Conservation (phyloP, 2,888 invertebrate genomes). For the Chalcis sispes region DNA sequence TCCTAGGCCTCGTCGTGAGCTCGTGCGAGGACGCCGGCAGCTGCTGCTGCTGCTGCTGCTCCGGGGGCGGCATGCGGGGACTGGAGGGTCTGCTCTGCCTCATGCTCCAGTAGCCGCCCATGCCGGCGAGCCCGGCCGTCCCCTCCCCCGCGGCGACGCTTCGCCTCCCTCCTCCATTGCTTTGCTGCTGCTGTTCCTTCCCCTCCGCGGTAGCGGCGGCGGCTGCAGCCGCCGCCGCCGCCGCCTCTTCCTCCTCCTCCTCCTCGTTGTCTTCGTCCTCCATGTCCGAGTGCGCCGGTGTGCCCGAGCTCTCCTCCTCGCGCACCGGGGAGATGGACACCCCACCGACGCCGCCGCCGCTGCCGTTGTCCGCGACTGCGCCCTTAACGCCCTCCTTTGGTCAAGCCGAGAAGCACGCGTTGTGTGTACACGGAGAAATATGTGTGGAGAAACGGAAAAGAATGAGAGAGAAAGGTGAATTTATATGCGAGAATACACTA, state of each 20-base stretch:
- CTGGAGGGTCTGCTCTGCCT: constrained; percentile 77
- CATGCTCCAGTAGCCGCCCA: constrained; percentile 77
- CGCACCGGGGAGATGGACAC: background rate
- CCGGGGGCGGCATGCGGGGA: constrained; percentile 78
- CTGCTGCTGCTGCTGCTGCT: constrained; percentile 78
- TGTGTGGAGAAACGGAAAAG: too few relatives aligned
- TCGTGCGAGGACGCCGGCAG: constrained; percentile 72
- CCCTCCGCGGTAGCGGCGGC: constrained; percentile 56
- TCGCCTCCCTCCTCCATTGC: constrained; percentile 63
- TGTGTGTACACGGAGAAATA: too few relatives aligned
- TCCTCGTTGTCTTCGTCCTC: constrained; percentile 60
- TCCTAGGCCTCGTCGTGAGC: constrained; percentile 78
- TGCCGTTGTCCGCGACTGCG: constrained; percentile 61
- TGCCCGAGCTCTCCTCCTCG: constrained; percentile 40
- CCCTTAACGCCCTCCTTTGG: background rate
- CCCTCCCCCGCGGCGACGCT: constrained; percentile 64
- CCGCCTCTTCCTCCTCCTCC: constrained; percentile 62
- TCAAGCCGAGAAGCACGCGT: background rate
- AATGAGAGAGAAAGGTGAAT: too few relatives aligned
- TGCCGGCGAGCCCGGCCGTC: constrained; percentile 67
- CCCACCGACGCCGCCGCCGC: constrained; percentile 61
- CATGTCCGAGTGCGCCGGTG: constrained; percentile 50
- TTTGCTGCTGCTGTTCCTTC: constrained; percentile 52
- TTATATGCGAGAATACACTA: too few relatives aligned
- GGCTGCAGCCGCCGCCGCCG: constrained; percentile 64